A percentile compares a stretch with the other conserved stretches of the same genome.
Conservation (phyloP, 2,888 invertebrate species). For the Agapostemon virescens region DNA sequence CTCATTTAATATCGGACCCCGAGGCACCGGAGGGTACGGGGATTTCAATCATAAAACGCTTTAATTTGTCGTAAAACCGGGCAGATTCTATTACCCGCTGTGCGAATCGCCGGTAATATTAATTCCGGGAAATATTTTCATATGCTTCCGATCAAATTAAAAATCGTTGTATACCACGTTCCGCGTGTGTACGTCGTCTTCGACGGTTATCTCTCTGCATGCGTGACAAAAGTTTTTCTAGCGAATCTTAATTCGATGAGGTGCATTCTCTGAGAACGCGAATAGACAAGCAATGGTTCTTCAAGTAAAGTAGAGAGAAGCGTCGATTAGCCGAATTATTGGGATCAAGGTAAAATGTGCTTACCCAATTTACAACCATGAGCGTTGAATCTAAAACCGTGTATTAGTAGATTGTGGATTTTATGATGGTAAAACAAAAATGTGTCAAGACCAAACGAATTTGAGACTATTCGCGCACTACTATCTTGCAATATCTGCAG, state of each 20-base stretch:
- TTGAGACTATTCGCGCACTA: too few species aligned
- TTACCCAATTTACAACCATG: too few species aligned
- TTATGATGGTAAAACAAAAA: too few species aligned
- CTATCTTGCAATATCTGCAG: too few species aligned
- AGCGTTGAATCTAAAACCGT: too few species aligned
- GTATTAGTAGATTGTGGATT: too few species aligned
- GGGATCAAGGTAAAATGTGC: too few species aligned
- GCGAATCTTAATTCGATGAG: background rate
- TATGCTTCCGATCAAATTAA: background rate
- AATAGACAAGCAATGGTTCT: background rate
- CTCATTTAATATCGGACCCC: background rate
- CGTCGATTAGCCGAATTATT: too few species aligned
- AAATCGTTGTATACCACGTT: background rate
- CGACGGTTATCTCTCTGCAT: background rate
- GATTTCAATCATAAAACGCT: constrained; percentile 18
- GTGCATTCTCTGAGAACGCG: background rate
- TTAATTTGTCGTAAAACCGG: constrained; percentile 33
- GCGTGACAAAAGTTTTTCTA: background rate
- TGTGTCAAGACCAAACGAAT: too few species aligned
- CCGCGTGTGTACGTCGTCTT: background rate
- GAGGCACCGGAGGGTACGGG: background rate
- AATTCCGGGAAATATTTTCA: constrained; percentile 4
- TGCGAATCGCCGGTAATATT: background rate
- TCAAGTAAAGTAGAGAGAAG: background rate
- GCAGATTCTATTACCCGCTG: background rate